Base-by-base conservation (phyloP, 2,888 invertebrate species). In the Eristalis tenax region DNA sequence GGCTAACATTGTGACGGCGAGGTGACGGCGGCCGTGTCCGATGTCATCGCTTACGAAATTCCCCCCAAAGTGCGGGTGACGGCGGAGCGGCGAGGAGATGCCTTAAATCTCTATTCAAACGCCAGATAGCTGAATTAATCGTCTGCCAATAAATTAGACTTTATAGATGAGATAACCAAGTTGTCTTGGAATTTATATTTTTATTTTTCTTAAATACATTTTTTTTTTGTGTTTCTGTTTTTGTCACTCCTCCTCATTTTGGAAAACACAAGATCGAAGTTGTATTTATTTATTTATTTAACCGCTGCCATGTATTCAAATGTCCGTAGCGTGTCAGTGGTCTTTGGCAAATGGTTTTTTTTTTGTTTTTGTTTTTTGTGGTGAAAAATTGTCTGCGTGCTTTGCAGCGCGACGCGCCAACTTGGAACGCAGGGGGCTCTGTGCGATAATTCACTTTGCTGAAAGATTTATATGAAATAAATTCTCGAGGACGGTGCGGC, bases 381-480 rank as follows among this genome's bases (percentile, higher is more conserved):
- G 18, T 15, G 28, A 64, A 75, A 50, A 70, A 70, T 76, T 61
- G 65, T 63, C 63, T 75, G 75, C 69, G 81, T 69, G 75, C 75
- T 80, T 80, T 73, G 79, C 65, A 76, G 61, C 57, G 57, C 57
- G 70, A 22, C 22, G 57, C 70, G 57, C 40, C 22, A 59, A 73
- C 65, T 66, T 68, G 32, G n/a, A 63, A 69, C 81, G 82, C 61
- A 59, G 5, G 64, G 64, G 74, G 38, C 85, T 63, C 43, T 43
- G 65, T 78, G 78, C 65, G 82, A 82, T 86, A 86, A 86, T 82
- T 82, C 78, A 82, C 82, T 82, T 82, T 65, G 56, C 61, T 64
- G 40, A 78, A 82, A 86, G 85, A 86, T 82, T 86, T 86, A 86
- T 86, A 70, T 38, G 77, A 86, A 86, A 86, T 86, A 82, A 82